A percentile compares a stretch with the other conserved stretches of the same genome.
phyloP scores from a whole-genome alignment of 2,797 vertebrate species.

The Microhierax caerulescens region DNA sequence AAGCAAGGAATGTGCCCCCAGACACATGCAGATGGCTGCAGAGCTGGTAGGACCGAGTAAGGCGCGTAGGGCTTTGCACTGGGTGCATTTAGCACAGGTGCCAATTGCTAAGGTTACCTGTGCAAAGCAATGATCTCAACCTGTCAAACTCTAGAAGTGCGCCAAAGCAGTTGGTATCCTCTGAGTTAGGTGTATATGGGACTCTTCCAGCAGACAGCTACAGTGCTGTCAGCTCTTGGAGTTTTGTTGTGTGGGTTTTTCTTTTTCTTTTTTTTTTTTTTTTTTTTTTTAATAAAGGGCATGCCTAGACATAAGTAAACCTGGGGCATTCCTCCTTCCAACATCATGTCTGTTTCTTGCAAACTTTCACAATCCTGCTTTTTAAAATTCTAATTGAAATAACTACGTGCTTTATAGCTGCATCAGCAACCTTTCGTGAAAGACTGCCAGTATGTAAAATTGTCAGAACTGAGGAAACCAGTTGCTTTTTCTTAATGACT shows the following conservation, averaged over 20 bases:
- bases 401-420: neutral
- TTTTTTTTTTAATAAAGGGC: constrained; percentile 48
- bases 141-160: neutral
- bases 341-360: constrained; percentile 56
- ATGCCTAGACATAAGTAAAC: constrained; percentile 65
- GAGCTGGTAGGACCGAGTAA: constrained; percentile 10
- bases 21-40: constrained; percentile 34
- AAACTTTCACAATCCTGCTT: constrained; percentile 63
- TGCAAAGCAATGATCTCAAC: constrained; percentile 43
- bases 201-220: constrained; percentile 45
- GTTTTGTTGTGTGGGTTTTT: no score
- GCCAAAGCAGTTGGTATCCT: constrained; percentile 20
- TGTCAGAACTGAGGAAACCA: constrained; percentile 1
- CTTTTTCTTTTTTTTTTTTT: no score
- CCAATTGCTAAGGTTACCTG: constrained; percentile 55
- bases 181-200: neutral
- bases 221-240: neutral
- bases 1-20: constrained; percentile 49
- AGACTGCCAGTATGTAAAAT: neutral
- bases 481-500: neutral
- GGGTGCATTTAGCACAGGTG: constrained; percentile 2
- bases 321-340: constrained; percentile 55
- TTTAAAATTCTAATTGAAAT: constrained; percentile 65
- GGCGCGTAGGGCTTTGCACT: neutral
- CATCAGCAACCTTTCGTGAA: constrained; percentile 23